A percentile compares a stretch with the other conserved stretches of the same genome.
Evolutionary conservation across 2,888 invertebrate genomes (phyloP).

Genomic region (Caenorhabditis becei): DNA sequence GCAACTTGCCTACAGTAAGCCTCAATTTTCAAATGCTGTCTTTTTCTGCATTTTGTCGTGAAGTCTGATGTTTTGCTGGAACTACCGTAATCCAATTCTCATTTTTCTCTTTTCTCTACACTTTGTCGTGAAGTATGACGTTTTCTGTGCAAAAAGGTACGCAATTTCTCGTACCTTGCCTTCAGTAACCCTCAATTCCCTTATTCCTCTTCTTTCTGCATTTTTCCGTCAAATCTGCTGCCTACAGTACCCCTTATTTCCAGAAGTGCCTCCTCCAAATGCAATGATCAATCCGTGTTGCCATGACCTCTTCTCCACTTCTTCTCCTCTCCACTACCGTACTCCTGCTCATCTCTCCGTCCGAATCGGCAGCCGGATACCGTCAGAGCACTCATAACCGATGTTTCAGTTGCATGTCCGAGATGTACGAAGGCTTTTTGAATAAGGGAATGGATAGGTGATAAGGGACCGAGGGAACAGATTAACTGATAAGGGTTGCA

Average conservation of each 20-base stretch:
- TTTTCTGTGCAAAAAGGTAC: too few species aligned
- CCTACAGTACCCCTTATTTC: not conserved
- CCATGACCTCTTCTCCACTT: slow-evolving; percentile 22
- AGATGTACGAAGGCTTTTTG: slow-evolving; percentile 76
- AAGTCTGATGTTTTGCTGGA: too few species aligned
- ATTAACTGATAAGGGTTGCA: slow-evolving; percentile 32
- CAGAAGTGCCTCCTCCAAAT: slow-evolving; percentile 44
- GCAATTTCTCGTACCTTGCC: too few species aligned
- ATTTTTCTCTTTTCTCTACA: too few species aligned
- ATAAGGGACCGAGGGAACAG: not conserved
- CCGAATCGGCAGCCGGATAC: slow-evolving; percentile 22
- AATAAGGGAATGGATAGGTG: slow-evolving; percentile 68
- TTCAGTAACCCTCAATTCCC: too few species aligned
- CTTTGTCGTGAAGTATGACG: too few species aligned
- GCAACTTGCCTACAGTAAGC: too few species aligned
- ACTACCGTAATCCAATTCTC: too few species aligned
- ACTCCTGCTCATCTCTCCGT: slow-evolving; percentile 9
- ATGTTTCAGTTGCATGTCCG: slow-evolving; percentile 80
- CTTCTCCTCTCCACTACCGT: not conserved
- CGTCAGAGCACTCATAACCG: slow-evolving; percentile 66
- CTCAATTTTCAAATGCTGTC: too few species aligned
- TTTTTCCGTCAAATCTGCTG: not conserved
- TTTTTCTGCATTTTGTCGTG: too few species aligned
- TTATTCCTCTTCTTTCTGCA: not conserved
- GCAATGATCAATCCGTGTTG: slow-evolving; percentile 48